These are phyloP conservation scores for Argyrosomus japonicus DNA, from an alignment of 2,113 vertebrate species.

Conservation along the genomic window DNA sequence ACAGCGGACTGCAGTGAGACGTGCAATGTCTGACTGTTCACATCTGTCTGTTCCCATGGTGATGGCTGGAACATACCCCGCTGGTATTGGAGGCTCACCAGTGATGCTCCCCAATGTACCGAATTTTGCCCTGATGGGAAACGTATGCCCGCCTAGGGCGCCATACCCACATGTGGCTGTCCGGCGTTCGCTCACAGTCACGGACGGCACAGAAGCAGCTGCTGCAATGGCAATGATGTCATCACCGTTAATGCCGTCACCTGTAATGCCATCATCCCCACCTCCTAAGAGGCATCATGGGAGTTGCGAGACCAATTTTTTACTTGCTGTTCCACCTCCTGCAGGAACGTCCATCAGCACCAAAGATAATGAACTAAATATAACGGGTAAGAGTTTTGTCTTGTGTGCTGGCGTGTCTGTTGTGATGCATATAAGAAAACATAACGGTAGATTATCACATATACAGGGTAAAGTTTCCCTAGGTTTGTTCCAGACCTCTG, in stretches of 20 bases:
- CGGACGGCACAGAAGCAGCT: conserved; percentile 76
- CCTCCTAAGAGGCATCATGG: conserved; percentile 77
- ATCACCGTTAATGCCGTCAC: conserved; percentile 55
- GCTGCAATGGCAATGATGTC: conserved; percentile 62
- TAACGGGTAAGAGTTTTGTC: conserved; percentile 64
- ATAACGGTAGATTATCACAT: neutral
- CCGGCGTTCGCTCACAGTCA: conserved; percentile 88
- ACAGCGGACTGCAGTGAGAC: conserved; percentile 82
- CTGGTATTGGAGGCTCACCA: conserved; percentile 80
- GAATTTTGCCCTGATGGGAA: conserved; percentile 52
- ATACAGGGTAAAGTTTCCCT: neutral
- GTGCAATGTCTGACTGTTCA: conserved; percentile 93
- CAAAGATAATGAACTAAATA: conserved; percentile 34
- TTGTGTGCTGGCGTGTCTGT: neutral
- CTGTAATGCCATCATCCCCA: conserved; percentile 75
- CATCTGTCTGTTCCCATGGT: conserved; percentile 90
- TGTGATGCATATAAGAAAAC: neutral
- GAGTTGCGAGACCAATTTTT: conserved; percentile 70
- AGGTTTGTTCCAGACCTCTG: neutral
- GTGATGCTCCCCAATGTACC: conserved; percentile 27
- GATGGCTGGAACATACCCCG: conserved; percentile 84
- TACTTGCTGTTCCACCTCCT: conserved; percentile 76
- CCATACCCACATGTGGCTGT: conserved; percentile 80
- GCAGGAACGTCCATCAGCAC: conserved; percentile 11
- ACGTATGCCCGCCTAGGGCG: conserved; percentile 53